Evolutionary conservation across 2,797 vertebrate genomes (phyloP).

Genomic region (Agapornis canus): DNA sequence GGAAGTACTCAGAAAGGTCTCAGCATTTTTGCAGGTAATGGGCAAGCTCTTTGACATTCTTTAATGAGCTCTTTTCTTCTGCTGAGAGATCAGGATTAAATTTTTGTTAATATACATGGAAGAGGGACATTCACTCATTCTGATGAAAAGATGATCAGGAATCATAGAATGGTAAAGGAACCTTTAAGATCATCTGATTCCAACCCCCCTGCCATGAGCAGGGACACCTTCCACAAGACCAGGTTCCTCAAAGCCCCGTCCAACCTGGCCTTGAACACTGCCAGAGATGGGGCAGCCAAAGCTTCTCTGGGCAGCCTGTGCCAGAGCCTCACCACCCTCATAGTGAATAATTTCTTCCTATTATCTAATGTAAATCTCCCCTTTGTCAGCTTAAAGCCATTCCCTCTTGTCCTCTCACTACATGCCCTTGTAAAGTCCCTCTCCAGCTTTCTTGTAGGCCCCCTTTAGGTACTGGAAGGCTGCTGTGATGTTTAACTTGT

Average conservation of each 20-base stretch:
- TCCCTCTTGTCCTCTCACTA: neutral
- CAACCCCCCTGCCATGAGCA: neutral
- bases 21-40: neutral
- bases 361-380: neutral
- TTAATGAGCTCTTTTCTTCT: neutral
- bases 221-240: neutral
- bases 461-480: neutral
- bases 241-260: neutral
- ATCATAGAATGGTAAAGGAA: neutral
- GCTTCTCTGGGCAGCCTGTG: neutral
- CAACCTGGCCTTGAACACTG: neutral
- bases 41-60: neutral
- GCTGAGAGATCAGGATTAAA: neutral
- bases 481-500: neutral
- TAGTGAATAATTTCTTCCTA: neutral
- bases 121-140: conserved; percentile 10
- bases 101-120: neutral
- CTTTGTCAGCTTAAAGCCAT: neutral
- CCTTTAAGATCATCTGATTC: neutral
- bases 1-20: neutral
- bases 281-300: neutral
- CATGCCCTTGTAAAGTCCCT: neutral
- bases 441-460: neutral
- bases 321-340: neutral
- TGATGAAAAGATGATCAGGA: neutral